A percentile compares a stretch with the other conserved stretches of the same genome.
Conservation (phyloP, 2,888 invertebrate species). For the Plagiodera versicolora region DNA sequence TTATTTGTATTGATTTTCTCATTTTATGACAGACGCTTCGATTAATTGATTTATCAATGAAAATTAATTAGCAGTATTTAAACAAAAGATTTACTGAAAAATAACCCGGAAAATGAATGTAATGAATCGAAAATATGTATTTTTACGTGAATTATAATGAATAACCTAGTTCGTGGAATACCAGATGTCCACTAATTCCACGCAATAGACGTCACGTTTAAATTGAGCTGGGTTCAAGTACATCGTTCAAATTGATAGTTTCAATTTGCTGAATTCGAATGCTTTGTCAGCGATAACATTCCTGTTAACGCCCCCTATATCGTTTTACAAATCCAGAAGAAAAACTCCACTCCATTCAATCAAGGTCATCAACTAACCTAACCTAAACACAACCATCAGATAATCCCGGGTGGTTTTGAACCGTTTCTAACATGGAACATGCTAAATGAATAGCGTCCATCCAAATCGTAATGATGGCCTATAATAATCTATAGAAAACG, state of each 20-base stretch:
- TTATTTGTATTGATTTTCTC: too few relatives aligned
- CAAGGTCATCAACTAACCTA: not conserved
- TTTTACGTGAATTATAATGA: not conserved
- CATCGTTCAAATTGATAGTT: not conserved
- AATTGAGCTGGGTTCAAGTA: conserved; percentile 1
- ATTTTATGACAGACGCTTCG: too few relatives aligned
- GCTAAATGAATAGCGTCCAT: conserved; percentile 8
- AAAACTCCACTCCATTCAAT: too few relatives aligned
- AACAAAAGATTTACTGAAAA: too few relatives aligned
- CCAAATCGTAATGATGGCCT: conserved; percentile 16
- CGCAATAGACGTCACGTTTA: not conserved
- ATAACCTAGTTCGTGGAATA: not conserved
- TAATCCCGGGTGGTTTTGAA: not conserved
- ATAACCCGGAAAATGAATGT: too few relatives aligned
- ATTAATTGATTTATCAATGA: too few relatives aligned
- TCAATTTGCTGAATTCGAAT: too few relatives aligned
- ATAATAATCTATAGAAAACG: conserved; percentile 23
- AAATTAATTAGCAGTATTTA: too few relatives aligned
- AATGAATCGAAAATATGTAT: too few relatives aligned
- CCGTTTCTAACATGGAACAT: not conserved
- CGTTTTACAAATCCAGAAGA: not conserved
- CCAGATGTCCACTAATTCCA: not conserved
- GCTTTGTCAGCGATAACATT: not conserved
- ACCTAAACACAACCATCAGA: not conserved
- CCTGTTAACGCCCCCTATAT: not conserved